Evolutionary conservation across 92 coral and sea anemone genomes (phyloP), one percentile per base, ranked within the genome.

Genomic region (Muricea muricata): DNA sequence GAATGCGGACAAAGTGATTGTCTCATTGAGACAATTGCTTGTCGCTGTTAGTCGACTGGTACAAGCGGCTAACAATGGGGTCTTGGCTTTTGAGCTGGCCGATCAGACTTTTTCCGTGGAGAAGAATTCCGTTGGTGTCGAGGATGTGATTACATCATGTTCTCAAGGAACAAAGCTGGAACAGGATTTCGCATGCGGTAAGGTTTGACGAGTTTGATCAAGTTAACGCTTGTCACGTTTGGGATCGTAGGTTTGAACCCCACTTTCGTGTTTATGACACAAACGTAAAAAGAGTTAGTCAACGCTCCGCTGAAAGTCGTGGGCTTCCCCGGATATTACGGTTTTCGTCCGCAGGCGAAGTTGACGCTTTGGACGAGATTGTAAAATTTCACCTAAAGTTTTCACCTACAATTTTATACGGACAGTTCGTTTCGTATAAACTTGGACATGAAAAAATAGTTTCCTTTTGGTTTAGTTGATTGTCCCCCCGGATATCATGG

Each of bases 121-220:
- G 65, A 75, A 84, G 28, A 58, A 72, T n/a, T 89, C 90, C 10
- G 65, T 89, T 78, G 69, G 60, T n/a, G 86, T 85, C 56, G 89
- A 84, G 28, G 56, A 75, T 9, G 84, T 88, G 73, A 55, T 42
- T 41, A 54, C 72, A 28, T 28, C 56, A 17, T 93, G 97, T 66
- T 81, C 86, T 17, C 88, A 34, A 41, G 93, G 91, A 20, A 74
- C 73, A 65, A 54, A 61, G 42, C 65, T 57, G 46, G 48, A 61
- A 32, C 73, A 83, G 73, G 86, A 87, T 12, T 91, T 89, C 79
- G 48, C 83, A 28, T 93, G 97, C 56, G 93, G 97, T 93, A 58
- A 91, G 97, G 58, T 12, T 13, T 28, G 30, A 79, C 60, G n/a
- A n/a, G n/a, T n/a, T n/a, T n/a, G n/a, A n/a, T n/a, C n/a, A n/a